A percentile compares a stretch with the other conserved stretches of the same genome.
phyloP scores from a whole-genome alignment of 2,888 invertebrate species.

The Tenthredo scrophulariae region DNA sequence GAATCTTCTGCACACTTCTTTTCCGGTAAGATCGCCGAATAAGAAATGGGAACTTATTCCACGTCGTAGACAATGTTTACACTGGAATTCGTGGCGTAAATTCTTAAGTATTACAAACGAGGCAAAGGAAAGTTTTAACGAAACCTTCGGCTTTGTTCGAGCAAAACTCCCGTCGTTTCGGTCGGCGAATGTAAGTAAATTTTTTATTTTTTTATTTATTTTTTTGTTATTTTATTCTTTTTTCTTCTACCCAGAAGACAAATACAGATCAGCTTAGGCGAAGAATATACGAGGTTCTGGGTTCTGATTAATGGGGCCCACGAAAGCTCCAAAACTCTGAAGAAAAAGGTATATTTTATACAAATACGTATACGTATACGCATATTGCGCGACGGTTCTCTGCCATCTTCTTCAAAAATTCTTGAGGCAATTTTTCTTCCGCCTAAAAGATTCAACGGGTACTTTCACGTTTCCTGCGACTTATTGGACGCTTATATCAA shows the following conservation, averaged over 20 bases:
- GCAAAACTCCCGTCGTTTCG: conserved; percentile 24
- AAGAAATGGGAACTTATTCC: conserved; percentile 10
- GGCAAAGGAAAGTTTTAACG: conserved; percentile 31
- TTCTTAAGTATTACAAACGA: conserved; percentile 49
- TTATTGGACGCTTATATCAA: neutral
- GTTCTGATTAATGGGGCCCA: conserved; percentile 37
- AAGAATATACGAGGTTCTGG: conserved; percentile 35
- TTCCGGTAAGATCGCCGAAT: neutral
- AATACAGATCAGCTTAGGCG: conserved; percentile 43
- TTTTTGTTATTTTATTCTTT: conserved; percentile 13
- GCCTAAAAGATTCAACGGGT: neutral
- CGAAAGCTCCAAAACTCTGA: conserved; percentile 32
- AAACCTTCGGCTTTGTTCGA: conserved; percentile 32
- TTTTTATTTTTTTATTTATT: conserved; percentile 1
- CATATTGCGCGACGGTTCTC: neutral
- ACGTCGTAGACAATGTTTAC: conserved; percentile 45
- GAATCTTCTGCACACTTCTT: conserved; percentile 14
- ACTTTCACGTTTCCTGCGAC: neutral
- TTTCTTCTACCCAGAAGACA: conserved; percentile 28
- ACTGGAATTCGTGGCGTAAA: conserved; percentile 40
- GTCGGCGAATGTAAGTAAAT: conserved; percentile 36
- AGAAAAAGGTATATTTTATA: conserved; percentile 28
- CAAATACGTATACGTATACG: conserved; percentile 6
- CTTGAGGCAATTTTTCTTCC: neutral
- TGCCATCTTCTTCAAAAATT: conserved; percentile 22